phyloP scores from a whole-genome alignment of 2,113 vertebrate species.

The Morone chrysops region DNA sequence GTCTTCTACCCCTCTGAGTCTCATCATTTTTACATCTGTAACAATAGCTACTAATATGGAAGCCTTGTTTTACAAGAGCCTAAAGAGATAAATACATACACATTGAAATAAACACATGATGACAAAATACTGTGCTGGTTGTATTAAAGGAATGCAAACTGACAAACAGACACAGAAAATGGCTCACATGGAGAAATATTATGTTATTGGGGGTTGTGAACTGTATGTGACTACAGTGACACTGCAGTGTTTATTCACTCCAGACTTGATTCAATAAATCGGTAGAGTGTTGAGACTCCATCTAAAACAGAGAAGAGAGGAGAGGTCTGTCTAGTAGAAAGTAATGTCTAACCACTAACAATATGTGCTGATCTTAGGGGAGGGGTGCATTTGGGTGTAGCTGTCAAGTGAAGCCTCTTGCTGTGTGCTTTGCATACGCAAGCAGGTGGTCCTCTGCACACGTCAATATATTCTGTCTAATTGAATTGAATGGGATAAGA shows the following conservation, averaged over 20 bases:
- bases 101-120: background rate
- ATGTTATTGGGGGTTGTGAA: background rate
- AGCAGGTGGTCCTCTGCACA: conserved; percentile 69
- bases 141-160: background rate
- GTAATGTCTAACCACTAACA: conserved; percentile 42
- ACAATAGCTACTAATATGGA: conserved; percentile 2
- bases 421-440: conserved; percentile 76
- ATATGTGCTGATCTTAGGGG: conserved; percentile 54
- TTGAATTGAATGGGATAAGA: conserved; percentile 75
- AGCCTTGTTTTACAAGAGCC: background rate
- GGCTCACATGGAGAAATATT: conserved; percentile 5
- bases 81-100: conserved; percentile 4
- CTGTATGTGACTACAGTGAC: background rate
- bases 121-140: background rate
- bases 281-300: conserved; percentile 25
- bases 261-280: conserved; percentile 42
- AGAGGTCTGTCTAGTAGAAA: conserved; percentile 13
- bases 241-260: background rate
- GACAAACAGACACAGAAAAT: background rate
- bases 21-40: conserved; percentile 7
- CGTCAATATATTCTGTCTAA: conserved; percentile 72
- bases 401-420: conserved; percentile 61
- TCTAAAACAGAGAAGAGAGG: conserved; percentile 11
- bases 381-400: conserved; percentile 43
- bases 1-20: conserved; percentile 24